These are phyloP conservation scores for Taphrorychus bicolor DNA, from an alignment of 2,888 invertebrate genomes.

Conservation along the genomic window DNA sequence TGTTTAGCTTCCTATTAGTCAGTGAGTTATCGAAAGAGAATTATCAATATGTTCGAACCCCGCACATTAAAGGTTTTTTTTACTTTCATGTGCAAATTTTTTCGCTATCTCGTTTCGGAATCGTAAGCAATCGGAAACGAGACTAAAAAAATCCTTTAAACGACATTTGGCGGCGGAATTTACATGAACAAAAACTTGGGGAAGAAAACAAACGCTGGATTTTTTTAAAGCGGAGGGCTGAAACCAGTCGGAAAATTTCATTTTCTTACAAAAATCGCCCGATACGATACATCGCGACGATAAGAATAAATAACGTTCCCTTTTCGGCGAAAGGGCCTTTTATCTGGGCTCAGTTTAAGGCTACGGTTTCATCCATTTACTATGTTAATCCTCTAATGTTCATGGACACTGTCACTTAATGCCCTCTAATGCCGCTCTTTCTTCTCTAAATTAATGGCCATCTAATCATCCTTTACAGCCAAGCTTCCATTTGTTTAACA, in stretches of 20 bases:
- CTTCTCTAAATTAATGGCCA: conserved; percentile 52
- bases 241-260: conserved; percentile 48
- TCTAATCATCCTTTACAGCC: conserved; percentile 49
- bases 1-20: conserved; percentile 39
- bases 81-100: background rate
- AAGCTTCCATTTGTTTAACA: conserved; percentile 32
- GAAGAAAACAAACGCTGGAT: conserved; percentile 35
- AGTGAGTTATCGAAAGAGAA: conserved; percentile 14
- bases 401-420: conserved; percentile 58
- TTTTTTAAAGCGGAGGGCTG: conserved; percentile 23
- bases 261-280: conserved; percentile 53
- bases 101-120: background rate
- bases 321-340: conserved; percentile 50
- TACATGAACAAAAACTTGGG: conserved; percentile 32
- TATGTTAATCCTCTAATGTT: conserved; percentile 58
- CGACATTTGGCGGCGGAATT: conserved; percentile 29
- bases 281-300: conserved; percentile 56
- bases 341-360: conserved; percentile 54
- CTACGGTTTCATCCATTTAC: conserved; percentile 58
- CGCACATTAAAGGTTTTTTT: background rate
- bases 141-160: conserved; percentile 25
- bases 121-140: background rate
- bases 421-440: conserved; percentile 52
- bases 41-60: conserved; percentile 11
- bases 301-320: conserved; percentile 58